Percentiles rank a stretch among this genome's conserved stretches.
These are phyloP conservation scores for Stictonetta naevosa DNA, from an alignment of 2,113 vertebrate genomes.

Conservation along the genomic window DNA sequence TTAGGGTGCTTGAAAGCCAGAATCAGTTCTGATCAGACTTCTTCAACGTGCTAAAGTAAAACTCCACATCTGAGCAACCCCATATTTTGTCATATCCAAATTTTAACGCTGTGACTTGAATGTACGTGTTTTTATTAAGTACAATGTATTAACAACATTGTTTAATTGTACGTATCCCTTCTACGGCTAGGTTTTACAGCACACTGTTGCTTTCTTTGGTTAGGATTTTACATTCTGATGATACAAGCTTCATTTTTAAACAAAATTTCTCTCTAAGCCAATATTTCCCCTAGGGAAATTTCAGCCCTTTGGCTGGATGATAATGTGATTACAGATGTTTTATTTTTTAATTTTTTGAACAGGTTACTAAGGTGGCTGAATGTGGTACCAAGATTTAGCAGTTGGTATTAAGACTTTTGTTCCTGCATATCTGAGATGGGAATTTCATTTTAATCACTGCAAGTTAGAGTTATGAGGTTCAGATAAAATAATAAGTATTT, in stretches of 20 bases:
- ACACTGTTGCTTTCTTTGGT: neutral
- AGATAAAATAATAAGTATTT: neutral
- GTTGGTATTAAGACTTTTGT: neutral
- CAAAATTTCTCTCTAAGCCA: neutral
- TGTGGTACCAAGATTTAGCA: neutral
- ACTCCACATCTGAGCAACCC: neutral
- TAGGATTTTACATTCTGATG: constrained; percentile 1
- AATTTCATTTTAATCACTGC: constrained; percentile 36
- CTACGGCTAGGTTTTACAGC: neutral
- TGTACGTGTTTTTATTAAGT: neutral
- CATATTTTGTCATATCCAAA: neutral
- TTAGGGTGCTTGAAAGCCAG: neutral
- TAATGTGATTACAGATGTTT: constrained; percentile 21
- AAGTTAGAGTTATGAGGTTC: neutral
- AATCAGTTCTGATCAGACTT: neutral
- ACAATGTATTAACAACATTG: neutral
- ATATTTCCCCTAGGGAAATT: neutral
- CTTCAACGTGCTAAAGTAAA: neutral
- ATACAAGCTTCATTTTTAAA: neutral
- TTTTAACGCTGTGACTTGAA: neutral
- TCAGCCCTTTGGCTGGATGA: constrained; percentile 2
- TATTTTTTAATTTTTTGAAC: neutral
- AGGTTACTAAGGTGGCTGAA: neutral
- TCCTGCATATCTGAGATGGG: neutral
- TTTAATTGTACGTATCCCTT: neutral